Evolutionary conservation across 2,113 vertebrate genomes (phyloP).

Genomic region (Thermophis baileyi): DNA sequence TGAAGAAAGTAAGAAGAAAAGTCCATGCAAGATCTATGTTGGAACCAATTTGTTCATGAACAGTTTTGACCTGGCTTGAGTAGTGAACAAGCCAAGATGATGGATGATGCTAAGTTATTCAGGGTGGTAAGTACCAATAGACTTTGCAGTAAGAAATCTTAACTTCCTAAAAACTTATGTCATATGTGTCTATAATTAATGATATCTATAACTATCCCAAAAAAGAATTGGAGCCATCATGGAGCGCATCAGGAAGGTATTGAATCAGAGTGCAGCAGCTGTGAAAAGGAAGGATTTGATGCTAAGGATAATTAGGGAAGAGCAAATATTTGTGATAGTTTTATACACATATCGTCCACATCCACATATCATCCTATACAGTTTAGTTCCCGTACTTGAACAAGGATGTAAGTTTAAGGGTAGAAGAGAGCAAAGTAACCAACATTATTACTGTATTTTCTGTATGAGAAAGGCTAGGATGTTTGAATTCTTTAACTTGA

Average conservation of each 20-base stretch:
- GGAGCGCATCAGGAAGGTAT: background rate
- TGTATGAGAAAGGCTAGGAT: background rate
- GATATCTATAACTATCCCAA: too few relatives aligned
- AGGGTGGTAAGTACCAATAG: too few relatives aligned
- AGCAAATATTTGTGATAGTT: background rate
- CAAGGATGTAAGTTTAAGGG: background rate
- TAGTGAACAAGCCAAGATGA: background rate
- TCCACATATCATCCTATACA: background rate
- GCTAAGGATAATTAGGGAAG: background rate
- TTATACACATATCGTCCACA: background rate
- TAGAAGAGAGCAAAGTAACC: background rate
- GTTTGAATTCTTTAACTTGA: background rate
- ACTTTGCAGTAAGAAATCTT: background rate
- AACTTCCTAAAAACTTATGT: background rate
- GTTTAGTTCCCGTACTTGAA: background rate
- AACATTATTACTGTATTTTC: background rate
- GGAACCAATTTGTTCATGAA: background rate
- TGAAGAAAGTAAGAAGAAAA: background rate
- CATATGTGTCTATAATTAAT: too few relatives aligned
- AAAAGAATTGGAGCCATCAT: too few relatives aligned
- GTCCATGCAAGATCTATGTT: background rate
- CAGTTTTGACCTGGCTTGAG: background rate
- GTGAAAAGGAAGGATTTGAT: background rate
- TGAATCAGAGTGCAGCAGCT: background rate
- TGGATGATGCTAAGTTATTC: background rate